phyloP scores from a whole-genome alignment of 2,888 invertebrate genomes.

The Pseudococcus jackbeardsleyi region DNA sequence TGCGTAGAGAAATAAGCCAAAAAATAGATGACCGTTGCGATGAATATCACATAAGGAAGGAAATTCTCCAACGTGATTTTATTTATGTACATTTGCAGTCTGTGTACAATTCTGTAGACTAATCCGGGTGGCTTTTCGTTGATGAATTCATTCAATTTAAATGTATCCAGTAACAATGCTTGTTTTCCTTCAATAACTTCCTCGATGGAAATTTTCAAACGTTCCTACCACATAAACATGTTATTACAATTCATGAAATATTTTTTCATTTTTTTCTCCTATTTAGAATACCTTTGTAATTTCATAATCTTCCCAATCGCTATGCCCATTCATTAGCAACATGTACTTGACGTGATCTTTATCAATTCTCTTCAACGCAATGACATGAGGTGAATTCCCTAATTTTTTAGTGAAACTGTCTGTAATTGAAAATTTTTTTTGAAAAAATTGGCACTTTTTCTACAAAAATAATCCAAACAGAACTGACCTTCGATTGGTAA shows the following conservation, averaged over 20 bases:
- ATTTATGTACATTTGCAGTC: conserved; percentile 51
- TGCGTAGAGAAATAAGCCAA: conserved; percentile 51
- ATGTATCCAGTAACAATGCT: conserved; percentile 29
- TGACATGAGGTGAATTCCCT: conserved; percentile 21
- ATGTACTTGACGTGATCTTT: conserved; percentile 46
- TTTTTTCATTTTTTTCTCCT: neutral
- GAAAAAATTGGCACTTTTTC: neutral
- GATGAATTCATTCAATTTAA: conserved; percentile 52
- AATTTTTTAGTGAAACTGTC: neutral
- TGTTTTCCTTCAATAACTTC: conserved; percentile 51
- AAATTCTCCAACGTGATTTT: conserved; percentile 55
- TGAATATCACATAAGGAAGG: conserved; percentile 60
- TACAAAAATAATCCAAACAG: neutral
- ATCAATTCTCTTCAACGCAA: conserved; percentile 55
- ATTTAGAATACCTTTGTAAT: conserved; percentile 77
- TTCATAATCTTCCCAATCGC: conserved; percentile 74
- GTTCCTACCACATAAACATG: neutral
- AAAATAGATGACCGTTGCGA: conserved; percentile 53
- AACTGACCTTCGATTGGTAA: conserved; percentile 57
- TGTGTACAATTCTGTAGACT: conserved; percentile 25
- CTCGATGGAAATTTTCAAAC: conserved; percentile 58
- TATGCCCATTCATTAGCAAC: conserved; percentile 78
- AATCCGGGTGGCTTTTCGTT: conserved; percentile 61
- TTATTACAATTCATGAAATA: too few relatives aligned
- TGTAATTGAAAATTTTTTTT: neutral